Evolutionary conservation across 2,797 vertebrate species (phyloP), one percentile per base, ranked within the genome.

Genomic region (Onychomys torridus): DNA sequence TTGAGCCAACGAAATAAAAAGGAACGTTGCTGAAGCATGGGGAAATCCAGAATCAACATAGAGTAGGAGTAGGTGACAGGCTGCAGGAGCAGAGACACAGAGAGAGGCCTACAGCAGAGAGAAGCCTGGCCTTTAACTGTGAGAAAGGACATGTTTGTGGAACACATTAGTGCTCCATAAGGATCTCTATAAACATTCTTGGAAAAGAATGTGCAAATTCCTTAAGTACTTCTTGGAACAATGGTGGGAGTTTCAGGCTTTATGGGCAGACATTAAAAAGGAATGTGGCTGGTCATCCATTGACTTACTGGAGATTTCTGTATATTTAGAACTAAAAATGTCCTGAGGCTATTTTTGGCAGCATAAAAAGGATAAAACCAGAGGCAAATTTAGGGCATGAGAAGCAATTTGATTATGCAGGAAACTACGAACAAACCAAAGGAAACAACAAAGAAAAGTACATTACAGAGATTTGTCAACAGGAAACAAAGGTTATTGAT

Each of bases 41-140:
- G 17, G 69, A 6, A 89, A 86, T 25, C 14, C 29, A 86, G 43
- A 78, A 21, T 89, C 25, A 61, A 71, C 3, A 21, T 21, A 10
- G 8, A 2, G 1, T 1, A 25, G 16, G 6, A 2, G 1, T 2
- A 25, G 6, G 19, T 90, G 12, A 43, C 0, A 16, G 2, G 0
- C 4, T 32, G 0, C 1, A 71, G 29, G 19, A 73, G 6, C 40
- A 34, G 59, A 32, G 16, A 11, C 57, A 0, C 2, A 78, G 32
- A 63, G 2, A 40, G 32, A 93, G 13, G 25, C 32, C 43, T 25
- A 14, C n/a, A 71, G 2, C 23, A 73, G n/a, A 82, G 2, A 32
- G 46, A 5, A 87, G 11, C 12, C 40, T 63, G 29, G 63, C 43
- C 25, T 29, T 10, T 16, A 59, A 55, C 4, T 65, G 23, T 37